Evolutionary conservation across 1,140 invertebrate species (phyloP).

Genomic region (Tyrophagus putrescentiae): DNA sequence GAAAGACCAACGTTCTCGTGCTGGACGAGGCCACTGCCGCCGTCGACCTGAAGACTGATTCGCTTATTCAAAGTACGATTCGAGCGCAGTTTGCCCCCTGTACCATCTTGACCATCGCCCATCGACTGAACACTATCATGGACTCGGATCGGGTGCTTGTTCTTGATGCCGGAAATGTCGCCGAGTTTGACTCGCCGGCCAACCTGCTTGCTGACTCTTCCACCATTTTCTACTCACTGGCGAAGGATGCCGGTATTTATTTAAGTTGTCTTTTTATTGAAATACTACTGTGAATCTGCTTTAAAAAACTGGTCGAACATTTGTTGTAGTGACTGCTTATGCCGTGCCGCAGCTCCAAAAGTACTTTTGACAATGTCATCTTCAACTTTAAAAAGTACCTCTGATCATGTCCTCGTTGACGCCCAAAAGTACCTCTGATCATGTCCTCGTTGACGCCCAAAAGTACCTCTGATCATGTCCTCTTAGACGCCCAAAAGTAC

Average conservation of each 20-base stretch:
- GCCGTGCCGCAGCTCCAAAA: no score
- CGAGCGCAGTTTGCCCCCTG: constrained; percentile 33
- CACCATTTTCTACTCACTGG: constrained; percentile 78
- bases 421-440: no score
- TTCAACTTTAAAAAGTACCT: no score
- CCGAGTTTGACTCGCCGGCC: constrained; percentile 61
- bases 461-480: no score
- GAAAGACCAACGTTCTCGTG: constrained; percentile 42
- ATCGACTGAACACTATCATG: constrained; percentile 37
- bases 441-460: no score
- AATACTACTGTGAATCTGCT: no score
- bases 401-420: no score
- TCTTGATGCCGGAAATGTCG: constrained; percentile 29
- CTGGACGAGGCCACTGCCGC: constrained; percentile 38
- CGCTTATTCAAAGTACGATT: constrained; percentile 35
- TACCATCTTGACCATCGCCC: constrained; percentile 40
- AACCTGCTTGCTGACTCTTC: constrained; percentile 54
- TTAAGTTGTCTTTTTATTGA: no score
- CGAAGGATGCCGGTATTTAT: constrained; percentile 61
- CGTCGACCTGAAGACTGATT: constrained; percentile 42
- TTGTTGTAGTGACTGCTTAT: no score
- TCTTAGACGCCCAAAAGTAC: no score
- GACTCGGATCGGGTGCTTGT: constrained; percentile 29
- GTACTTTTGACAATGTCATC: no score
- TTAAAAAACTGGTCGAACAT: no score